Conservation (phyloP, 2,888 invertebrate species). For the Dynastes maya region DNA sequence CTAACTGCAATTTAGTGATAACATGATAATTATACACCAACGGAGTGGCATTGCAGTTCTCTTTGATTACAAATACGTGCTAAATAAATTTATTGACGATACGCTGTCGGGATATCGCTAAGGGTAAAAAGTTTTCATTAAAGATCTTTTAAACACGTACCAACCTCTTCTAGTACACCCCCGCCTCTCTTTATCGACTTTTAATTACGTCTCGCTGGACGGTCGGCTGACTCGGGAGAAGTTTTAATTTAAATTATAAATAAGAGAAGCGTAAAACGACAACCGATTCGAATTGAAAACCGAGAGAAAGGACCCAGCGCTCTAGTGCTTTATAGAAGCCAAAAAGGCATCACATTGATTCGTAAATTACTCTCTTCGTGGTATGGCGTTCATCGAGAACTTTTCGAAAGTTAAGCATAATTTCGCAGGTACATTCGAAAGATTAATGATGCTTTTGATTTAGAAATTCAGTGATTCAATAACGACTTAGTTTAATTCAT, state of each 20-base stretch:
- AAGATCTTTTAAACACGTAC: constrained; percentile 21
- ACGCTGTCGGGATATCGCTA: neutral
- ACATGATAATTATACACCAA: too few species aligned
- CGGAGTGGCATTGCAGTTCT: too few species aligned
- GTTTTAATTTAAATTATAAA: constrained; percentile 50
- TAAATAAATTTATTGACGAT: constrained; percentile 13
- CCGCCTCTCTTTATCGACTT: constrained; percentile 46
- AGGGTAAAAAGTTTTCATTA: constrained; percentile 34
- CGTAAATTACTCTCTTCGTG: constrained; percentile 23
- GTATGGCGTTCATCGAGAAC: constrained; percentile 15
- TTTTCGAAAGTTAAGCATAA: constrained; percentile 17
- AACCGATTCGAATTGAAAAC: constrained; percentile 45
- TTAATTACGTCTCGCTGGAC: constrained; percentile 44
- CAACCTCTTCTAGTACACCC: neutral
- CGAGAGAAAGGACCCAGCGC: constrained; percentile 7
- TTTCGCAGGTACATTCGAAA: constrained; percentile 30
- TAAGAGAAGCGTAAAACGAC: constrained; percentile 42
- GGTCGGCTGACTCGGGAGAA: constrained; percentile 27
- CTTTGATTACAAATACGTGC: constrained; percentile 18
- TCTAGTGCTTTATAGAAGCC: constrained; percentile 20
- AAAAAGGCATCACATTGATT: constrained; percentile 34
- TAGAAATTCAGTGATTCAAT: constrained; percentile 22
- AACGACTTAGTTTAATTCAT: constrained; percentile 19
- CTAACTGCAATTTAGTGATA: too few species aligned
- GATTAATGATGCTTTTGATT: constrained; percentile 37